phyloP scores from a whole-genome alignment of 2,113 vertebrate genomes.

The Peucedramus taeniatus region DNA sequence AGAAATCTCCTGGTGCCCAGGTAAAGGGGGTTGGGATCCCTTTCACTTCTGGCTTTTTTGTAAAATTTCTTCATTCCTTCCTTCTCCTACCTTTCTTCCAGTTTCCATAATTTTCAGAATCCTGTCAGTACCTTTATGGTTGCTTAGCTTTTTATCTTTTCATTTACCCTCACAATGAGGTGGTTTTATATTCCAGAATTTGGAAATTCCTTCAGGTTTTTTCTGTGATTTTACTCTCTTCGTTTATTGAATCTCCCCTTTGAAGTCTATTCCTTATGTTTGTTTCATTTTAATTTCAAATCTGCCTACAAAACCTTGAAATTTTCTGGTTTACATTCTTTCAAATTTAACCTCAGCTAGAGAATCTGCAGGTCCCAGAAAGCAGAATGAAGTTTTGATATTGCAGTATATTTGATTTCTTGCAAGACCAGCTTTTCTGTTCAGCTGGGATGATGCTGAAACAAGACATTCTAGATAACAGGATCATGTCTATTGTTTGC shows the following conservation, averaged over 20 bases:
- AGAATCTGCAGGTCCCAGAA: neutral
- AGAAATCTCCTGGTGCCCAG: neutral
- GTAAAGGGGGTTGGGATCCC: accelerated
- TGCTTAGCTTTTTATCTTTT: neutral
- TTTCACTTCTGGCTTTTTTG: neutral
- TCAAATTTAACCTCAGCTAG: neutral
- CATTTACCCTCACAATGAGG: neutral
- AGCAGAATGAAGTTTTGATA: neutral
- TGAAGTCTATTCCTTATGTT: neutral
- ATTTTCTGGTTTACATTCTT: neutral
- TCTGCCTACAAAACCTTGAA: neutral
- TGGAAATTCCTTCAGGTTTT: neutral
- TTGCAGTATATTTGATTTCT: neutral
- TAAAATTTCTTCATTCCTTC: neutral
- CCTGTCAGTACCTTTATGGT: neutral
- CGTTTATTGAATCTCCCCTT: neutral
- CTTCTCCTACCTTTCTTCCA: neutral
- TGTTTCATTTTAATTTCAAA: neutral
- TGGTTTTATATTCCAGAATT: neutral
- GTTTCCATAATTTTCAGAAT: neutral
- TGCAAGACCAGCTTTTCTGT: neutral
- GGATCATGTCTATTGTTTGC: neutral
- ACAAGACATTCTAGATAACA: neutral
- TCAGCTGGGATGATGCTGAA: neutral
- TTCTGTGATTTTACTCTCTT: neutral